Conservation (phyloP, 2,797 vertebrate species). For the Kryptopterus vitreolus region DNA sequence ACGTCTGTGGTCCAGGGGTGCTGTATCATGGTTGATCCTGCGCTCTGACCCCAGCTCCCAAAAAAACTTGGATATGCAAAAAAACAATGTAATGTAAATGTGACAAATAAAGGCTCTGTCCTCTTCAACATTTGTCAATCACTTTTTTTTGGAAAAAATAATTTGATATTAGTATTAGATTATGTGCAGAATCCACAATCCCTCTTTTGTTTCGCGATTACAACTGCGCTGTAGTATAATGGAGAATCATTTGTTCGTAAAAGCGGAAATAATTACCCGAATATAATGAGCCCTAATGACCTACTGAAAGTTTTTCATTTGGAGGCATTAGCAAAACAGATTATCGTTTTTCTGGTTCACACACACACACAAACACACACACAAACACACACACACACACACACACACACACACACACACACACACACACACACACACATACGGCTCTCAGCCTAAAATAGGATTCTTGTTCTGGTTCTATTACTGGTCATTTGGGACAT, state of each 20-base stretch:
- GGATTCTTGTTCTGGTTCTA: constrained; percentile 5
- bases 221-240: neutral
- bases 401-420: neutral
- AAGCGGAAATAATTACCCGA: no score
- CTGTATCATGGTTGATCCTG: no score
- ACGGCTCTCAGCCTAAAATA: neutral
- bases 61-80: no score
- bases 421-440: constrained; percentile 25
- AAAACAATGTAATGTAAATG: no score
- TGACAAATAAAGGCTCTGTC: no score
- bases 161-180: neutral
- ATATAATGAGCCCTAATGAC: constrained; percentile 3
- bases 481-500: constrained; percentile 25
- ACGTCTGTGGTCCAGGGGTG: no score
- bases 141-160: neutral
- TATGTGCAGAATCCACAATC: neutral
- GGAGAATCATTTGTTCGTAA: neutral
- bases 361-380: constrained; percentile 15
- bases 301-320: constrained; percentile 4
- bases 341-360: neutral
- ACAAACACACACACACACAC: neutral
- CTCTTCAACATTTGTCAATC: no score
- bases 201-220: neutral
- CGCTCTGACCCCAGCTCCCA: no score
- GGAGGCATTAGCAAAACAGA: constrained; percentile 13